Base-by-base conservation (phyloP, 2,113 vertebrate genomes). In the Sebastes schlegelii region DNA sequence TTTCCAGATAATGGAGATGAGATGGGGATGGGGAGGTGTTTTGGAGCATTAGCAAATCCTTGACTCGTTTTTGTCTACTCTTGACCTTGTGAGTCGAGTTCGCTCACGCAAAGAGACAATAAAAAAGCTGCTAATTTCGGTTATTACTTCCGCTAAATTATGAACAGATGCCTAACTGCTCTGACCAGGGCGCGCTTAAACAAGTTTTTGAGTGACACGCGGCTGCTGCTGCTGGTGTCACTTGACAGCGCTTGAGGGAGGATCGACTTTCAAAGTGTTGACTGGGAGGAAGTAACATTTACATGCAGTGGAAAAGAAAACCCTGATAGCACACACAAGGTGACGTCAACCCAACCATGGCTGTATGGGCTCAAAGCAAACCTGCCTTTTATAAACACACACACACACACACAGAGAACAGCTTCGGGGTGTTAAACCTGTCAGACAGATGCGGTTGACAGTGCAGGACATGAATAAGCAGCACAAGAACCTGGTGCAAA, bases 1-100 rank as follows among this genome's bases (percentile, higher is more conserved):
- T 85, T 82, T 82, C 80, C 86, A 79, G 62, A 74, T 86, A 88
- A 89, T 80, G 72, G 89, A 83, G 86, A 75, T 45, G 88, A 73
- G 84, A 69, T 69, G 58, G 78, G 67, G 67, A 74, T 17, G 77
- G 80, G 79, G 71, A 79, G 58, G 82, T 82, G 82, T 92, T 90
- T 71, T 10, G 52, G 34, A 74, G 74, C 58, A 81, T 83, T 79
- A 86, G 40, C 80, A 71, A 34, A 12, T 16, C 57, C 79, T 69
- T 9, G 45, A 85, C 77, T 76, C 45, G 14, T 26, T 54, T 34
- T 54, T 5, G 43, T 76, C 68, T 64, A 57, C 55, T 73, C 69
- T 85, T 76, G 83, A 89, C 83, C 88, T 87, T 77, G 67, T 10
- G 45, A 65, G 14, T 74, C 57, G 0, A 65, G 64, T 43, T 71